phyloP scores from a whole-genome alignment of 1,140 invertebrate species.

The Bombus waltoni region DNA sequence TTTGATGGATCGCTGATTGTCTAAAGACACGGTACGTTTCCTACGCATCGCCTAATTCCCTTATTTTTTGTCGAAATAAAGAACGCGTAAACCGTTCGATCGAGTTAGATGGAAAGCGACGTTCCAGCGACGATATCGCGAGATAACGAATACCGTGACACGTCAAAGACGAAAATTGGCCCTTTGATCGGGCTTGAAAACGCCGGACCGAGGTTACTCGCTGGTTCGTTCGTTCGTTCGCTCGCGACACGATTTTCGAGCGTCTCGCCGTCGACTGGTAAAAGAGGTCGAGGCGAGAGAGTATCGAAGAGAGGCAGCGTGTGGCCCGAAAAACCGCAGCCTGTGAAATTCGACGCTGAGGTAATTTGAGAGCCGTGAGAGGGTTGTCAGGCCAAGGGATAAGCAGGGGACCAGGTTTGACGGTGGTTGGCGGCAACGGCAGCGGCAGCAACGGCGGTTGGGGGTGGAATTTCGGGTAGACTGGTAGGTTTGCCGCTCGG shows the following conservation, averaged over 20 bases:
- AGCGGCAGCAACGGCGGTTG: slow-evolving; percentile 35
- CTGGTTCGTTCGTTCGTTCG: neutral
- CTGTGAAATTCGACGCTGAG: slow-evolving; percentile 63
- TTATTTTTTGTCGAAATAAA: too few relatives aligned
- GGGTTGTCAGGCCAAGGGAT: slow-evolving; percentile 54
- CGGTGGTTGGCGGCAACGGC: slow-evolving; percentile 44
- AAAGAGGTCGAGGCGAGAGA: slow-evolving; percentile 33
- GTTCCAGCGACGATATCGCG: too few relatives aligned
- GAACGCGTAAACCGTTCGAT: too few relatives aligned
- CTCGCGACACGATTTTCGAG: slow-evolving; percentile 50
- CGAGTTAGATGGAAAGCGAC: neutral
- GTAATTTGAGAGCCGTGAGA: slow-evolving; percentile 71
- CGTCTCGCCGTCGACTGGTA: slow-evolving; percentile 22
- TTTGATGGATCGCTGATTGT: too few relatives aligned
- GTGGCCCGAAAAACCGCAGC: slow-evolving; percentile 58
- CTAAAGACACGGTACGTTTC: too few relatives aligned
- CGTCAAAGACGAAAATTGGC: slow-evolving; percentile 37
- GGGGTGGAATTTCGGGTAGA: slow-evolving; percentile 60
- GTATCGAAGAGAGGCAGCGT: slow-evolving; percentile 46
- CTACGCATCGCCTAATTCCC: too few relatives aligned
- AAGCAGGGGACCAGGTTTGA: slow-evolving; percentile 51
- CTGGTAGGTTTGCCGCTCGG: slow-evolving; percentile 60
- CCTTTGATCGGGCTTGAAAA: slow-evolving; percentile 37
- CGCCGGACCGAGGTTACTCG: neutral
- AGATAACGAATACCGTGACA: neutral